Base-by-base conservation (phyloP, 2,888 invertebrate genomes). In the Heliconius aoede region DNA sequence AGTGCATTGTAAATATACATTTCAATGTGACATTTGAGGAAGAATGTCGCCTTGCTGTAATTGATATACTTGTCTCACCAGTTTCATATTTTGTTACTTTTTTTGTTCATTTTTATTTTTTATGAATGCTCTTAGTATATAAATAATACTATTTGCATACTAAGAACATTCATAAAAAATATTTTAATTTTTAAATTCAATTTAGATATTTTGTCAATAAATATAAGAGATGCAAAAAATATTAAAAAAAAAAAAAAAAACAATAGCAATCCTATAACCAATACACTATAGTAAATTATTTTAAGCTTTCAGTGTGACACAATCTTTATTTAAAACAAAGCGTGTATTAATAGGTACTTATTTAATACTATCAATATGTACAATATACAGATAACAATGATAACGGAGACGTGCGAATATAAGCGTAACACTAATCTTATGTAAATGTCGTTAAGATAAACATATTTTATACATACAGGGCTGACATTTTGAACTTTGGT, bases 351-450 rank as follows among this genome's bases (percentile, higher is more conserved):
- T 65, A 46, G 46, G 21, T 46, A 24, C 40, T 36, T 69, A 28
- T n/a, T n/a, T n/a, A 69, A 69, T 30, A 30, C 32, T 55, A 69
- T 69, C 55, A 69, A 32, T 69, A 30, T 8, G 7, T n/a, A 72
- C 55, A 69, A 32, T 69, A 30, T 8, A 13, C 15, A 72, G 55
- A 76, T 76, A 76, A 58, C 26, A 30, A 26, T 58, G 65, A 64
- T 73, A 73, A 75, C 30, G 61, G 28, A 72, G 65, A 75, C 75
- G 74, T 76, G 78, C 73, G 62, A 62, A 24, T 30, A 18, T 55
- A 51, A 73, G 68, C 75, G 73, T 73, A 68, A 24, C 24, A 62
- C 24, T 74, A 74, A 71, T 71, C 75, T 64, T 28, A 71, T 71
- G 71, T 55, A 71, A 75, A 76, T 40, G 72, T 75, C 21, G 30